These are phyloP conservation scores for Oenanthe oenanthe DNA, from an alignment of 2,113 vertebrate genomes.

Conservation along the genomic window DNA sequence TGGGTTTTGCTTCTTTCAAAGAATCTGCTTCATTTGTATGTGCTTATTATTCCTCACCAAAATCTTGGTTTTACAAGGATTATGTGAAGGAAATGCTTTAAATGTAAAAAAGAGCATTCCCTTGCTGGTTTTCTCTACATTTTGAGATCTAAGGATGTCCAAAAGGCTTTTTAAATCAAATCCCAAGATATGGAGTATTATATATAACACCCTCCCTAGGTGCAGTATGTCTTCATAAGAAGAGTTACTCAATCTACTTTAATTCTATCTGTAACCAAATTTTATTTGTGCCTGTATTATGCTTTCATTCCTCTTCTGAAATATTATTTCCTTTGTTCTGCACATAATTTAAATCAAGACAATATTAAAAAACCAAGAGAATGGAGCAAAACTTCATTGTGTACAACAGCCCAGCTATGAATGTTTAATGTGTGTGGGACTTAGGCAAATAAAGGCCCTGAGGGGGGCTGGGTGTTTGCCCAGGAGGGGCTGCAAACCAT, in stretches of 20 bases:
- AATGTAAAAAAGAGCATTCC: background rate
- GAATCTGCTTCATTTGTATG: background rate
- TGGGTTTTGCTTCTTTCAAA: background rate
- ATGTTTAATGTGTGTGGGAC: background rate
- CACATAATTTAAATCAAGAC: background rate
- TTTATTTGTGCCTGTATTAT: background rate
- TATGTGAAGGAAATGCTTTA: background rate
- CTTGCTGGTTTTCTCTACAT: background rate
- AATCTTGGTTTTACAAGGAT: background rate
- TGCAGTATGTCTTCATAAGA: background rate
- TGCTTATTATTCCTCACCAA: background rate
- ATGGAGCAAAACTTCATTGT: background rate
- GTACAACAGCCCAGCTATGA: background rate
- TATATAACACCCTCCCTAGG: background rate
- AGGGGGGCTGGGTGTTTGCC: background rate
- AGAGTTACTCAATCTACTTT: background rate
- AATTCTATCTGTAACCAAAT: background rate
- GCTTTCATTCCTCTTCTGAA: background rate
- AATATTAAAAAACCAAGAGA: background rate
- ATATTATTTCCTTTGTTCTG: background rate
- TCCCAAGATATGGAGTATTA: background rate
- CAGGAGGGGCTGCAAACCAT: background rate
- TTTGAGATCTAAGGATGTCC: background rate
- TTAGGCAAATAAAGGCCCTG: background rate
- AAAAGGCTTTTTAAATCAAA: background rate